Percentiles rank a stretch among this genome's conserved stretches.
Conservation (phyloP, 2,113 vertebrate species). For the Indri indri region DNA sequence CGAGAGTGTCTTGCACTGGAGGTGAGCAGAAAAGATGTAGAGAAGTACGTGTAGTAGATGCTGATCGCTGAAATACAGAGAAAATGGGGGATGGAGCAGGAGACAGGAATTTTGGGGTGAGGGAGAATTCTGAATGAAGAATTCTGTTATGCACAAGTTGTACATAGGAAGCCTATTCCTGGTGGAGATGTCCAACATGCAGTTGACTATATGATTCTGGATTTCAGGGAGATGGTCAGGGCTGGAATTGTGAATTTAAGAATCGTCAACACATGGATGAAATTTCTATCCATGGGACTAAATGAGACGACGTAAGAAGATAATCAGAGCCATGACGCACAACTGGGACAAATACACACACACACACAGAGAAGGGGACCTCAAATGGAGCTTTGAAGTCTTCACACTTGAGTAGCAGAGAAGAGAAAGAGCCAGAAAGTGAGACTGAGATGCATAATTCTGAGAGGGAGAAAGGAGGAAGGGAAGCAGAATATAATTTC, state of each 20-base stretch:
- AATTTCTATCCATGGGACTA: neutral
- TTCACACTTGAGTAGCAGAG: neutral
- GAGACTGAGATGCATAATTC: neutral
- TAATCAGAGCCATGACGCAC: neutral
- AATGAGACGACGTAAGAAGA: neutral
- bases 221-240: neutral
- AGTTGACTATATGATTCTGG: neutral
- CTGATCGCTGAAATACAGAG: neutral
- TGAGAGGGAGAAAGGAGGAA: neutral
- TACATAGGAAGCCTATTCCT: neutral
- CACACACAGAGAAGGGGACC: neutral
- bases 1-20: neutral
- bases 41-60: neutral
- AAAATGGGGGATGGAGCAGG: neutral
- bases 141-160: neutral
- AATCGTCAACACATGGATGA: neutral
- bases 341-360: neutral
- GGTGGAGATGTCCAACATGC: neutral
- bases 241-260: neutral
- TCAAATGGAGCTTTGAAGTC: neutral
- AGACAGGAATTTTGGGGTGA: neutral
- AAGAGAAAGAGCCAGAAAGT: neutral
- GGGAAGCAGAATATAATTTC: neutral
- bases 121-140: neutral
- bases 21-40: neutral